Evolutionary conservation across 2,888 invertebrate species (phyloP), one percentile per base, ranked within the genome.

Genomic region (Drosophila cracens): DNA sequence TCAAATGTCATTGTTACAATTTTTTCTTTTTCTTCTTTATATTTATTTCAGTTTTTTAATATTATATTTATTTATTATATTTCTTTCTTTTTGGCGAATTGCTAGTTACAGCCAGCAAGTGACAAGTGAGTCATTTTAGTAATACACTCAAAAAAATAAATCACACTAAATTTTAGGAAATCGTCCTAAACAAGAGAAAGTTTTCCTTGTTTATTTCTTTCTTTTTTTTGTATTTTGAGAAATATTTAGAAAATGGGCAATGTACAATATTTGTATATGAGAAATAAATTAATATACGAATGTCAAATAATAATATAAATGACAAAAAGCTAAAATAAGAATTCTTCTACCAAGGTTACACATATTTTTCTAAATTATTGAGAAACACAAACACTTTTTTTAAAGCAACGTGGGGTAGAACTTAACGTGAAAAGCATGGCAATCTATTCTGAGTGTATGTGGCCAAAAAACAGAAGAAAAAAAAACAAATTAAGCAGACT

Each of bases 61-160:
- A 4, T 25, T 25, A 46, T 1, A 16, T 7, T 0, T 13, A 7
- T 46, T 46, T 46, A 16, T 16, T 13, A 13, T 25, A 64, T 66
- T 69, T 66, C 56, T 36, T 56, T 62, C 27, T 29, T 40, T 61
- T 54, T 63, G 53, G 43, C 75, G 69, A 74, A 76, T 71, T 54
- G 49, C 53, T 68, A 81, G 53, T 66, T 67, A 62, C 67, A 66
- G 53, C 46, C 73, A 52, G 48, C 60, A 43, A 70, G 33, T 74
- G 75, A 75, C 67, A 65, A 71, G 71, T 79, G 59, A 68, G 27
- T 83, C 66, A 86, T 65, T 58, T 62, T 73, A 46, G 66, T 72
- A 75, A 74, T 46, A 46, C 46, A 46, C 21, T 46, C 13, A 21
- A 21, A 18, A 40, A 62, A 43, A 48, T 27, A 40, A 43, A 21